A percentile compares a stretch with the other conserved stretches of the same genome.
These are phyloP conservation scores for Amia ocellicauda DNA, from an alignment of 2,113 vertebrate genomes.

Conservation along the genomic window DNA sequence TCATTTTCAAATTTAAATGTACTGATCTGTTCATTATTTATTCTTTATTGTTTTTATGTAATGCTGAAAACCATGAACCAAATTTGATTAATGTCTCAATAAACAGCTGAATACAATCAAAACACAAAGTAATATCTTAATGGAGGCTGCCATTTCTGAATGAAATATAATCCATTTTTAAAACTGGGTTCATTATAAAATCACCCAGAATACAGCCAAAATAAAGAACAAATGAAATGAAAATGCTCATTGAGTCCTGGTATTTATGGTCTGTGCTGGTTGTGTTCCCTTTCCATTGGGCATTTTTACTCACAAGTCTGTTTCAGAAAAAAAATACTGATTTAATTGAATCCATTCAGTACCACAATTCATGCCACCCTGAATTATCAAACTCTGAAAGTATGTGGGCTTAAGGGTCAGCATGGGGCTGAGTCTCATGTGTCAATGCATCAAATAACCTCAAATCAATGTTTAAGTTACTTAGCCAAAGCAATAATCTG, in stretches of 20 bases:
- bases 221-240: conserved; percentile 19
- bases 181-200: conserved; percentile 7
- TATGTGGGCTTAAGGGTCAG: conserved; percentile 12
- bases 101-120: too few species aligned
- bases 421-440: not conserved
- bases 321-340: not conserved
- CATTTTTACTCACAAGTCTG: not conserved
- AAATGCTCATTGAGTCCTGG: conserved; percentile 3
- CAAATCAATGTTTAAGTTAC: not conserved
- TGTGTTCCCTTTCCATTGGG: not conserved
- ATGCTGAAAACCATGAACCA: too few species aligned
- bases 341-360: conserved; percentile 19
- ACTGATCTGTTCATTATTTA: too few species aligned
- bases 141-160: too few species aligned
- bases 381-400: conserved; percentile 20
- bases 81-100: too few species aligned
- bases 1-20: too few species aligned
- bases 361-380: conserved; percentile 4
- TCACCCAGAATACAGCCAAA: conserved; percentile 5
- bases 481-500: conserved; percentile 10
- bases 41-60: too few species aligned
- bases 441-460: conserved; percentile 7
- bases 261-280: not conserved
- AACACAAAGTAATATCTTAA: too few species aligned
- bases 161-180: too few species aligned